phyloP scores from a whole-genome alignment of 2,797 vertebrate species.

The Phataginus tetradactyla region DNA sequence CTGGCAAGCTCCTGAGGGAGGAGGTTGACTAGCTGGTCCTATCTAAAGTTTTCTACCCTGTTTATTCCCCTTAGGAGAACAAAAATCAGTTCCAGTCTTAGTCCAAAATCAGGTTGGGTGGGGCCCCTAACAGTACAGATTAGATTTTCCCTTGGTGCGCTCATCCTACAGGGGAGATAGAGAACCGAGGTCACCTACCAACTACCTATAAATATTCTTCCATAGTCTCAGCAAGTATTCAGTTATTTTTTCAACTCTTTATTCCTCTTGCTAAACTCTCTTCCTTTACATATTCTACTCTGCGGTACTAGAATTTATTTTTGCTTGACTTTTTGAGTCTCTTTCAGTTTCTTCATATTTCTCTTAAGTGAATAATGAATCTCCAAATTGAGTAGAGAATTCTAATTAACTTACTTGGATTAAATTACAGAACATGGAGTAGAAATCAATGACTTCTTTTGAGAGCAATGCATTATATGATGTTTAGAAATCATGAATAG shows the following conservation, averaged over 20 bases:
- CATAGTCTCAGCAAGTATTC: not conserved
- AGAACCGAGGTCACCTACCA: not conserved
- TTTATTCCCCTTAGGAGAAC: not conserved
- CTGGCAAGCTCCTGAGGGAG: not conserved
- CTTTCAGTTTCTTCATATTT: slow-evolving; percentile 32
- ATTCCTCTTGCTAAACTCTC: slow-evolving; percentile 1
- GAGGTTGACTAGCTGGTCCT: not conserved
- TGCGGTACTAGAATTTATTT: not conserved
- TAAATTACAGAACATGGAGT: slow-evolving; percentile 19
- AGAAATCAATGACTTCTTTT: slow-evolving; percentile 26
- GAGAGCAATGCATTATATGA: not conserved
- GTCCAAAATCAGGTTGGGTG: not conserved
- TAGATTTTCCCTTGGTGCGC: not conserved
- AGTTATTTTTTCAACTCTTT: slow-evolving; percentile 11
- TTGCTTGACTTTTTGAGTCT: slow-evolving; percentile 30
- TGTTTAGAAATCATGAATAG: slow-evolving; percentile 45
- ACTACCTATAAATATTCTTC: not conserved
- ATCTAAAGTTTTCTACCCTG: not conserved
- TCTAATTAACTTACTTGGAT: slow-evolving; percentile 27
- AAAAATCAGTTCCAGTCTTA: not conserved
- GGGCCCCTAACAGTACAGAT: not conserved
- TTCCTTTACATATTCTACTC: slow-evolving; percentile 3
- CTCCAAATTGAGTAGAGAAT: slow-evolving; percentile 17
- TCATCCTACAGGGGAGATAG: not conserved
- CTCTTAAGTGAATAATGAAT: slow-evolving; percentile 4